These are phyloP conservation scores for Sinocyclocheilus anshuiensis DNA, from an alignment of 2,113 vertebrate genomes.

Conservation along the genomic window DNA sequence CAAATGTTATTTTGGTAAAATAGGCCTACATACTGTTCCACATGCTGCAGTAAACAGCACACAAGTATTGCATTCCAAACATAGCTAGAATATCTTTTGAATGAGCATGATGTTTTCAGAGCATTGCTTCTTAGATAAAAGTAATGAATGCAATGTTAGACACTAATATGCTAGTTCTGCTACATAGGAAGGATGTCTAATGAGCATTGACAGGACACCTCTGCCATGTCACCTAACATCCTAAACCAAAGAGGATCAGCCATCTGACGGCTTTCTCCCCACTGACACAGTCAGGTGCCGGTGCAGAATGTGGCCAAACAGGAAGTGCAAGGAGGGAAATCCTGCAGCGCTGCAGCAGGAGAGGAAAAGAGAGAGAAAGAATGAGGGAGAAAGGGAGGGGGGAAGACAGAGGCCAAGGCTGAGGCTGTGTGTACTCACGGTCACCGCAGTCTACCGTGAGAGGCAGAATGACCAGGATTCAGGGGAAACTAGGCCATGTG, in stretches of 20 bases:
- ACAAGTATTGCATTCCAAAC: background rate
- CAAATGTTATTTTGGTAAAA: background rate
- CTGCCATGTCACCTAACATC: background rate
- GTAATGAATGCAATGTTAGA: background rate
- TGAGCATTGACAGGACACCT: background rate
- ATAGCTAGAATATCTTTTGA: background rate
- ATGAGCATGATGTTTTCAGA: background rate
- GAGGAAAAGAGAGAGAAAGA: constrained; percentile 27
- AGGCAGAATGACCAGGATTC: constrained; percentile 53
- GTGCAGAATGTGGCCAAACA: constrained; percentile 70
- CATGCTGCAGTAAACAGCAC: background rate
- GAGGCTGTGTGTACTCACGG: constrained; percentile 37
- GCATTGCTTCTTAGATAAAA: background rate
- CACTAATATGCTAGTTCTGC: background rate
- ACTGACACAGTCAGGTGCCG: constrained; percentile 63
- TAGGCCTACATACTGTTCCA: too few relatives aligned
- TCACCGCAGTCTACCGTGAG: constrained; percentile 46
- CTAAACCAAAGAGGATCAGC: constrained; percentile 14
- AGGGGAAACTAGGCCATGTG: constrained; percentile 66
- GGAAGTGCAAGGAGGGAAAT: constrained; percentile 65
- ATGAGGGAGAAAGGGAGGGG: background rate
- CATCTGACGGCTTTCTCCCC: constrained; percentile 66
- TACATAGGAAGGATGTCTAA: constrained; percentile 8
- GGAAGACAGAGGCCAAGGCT: constrained; percentile 37
- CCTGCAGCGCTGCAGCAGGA: constrained; percentile 14